phyloP scores from a whole-genome alignment of 2,113 vertebrate species.

The Notiomystis cincta region DNA sequence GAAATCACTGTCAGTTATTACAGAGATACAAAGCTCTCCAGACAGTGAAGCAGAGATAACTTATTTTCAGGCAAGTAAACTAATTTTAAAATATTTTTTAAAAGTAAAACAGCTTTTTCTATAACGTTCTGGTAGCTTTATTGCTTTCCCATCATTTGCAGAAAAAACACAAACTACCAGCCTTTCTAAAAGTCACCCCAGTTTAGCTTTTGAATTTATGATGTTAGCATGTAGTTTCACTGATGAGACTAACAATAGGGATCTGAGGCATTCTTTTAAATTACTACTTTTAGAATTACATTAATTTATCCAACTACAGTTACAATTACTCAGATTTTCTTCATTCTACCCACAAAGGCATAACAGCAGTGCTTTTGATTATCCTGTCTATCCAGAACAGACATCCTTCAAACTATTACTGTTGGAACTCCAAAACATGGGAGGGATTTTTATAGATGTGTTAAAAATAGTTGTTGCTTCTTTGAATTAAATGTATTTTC shows the following conservation, averaged over 20 bases:
- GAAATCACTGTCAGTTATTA: conserved; percentile 88
- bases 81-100: not conserved
- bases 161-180: not conserved
- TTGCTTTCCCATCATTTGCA: not conserved
- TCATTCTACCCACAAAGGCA: not conserved
- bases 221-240: not conserved
- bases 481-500: not conserved
- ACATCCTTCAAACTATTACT: not conserved
- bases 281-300: not conserved
- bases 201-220: not conserved
- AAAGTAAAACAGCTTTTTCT: not conserved
- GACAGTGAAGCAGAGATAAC: conserved; percentile 77
- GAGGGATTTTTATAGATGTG: not conserved
- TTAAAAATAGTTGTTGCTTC: not conserved
- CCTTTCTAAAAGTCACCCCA: not conserved
- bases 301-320: not conserved
- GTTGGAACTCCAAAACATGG: not conserved
- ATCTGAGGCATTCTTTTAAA: not conserved
- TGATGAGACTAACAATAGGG: not conserved
- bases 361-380: not conserved
- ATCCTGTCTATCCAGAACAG: not conserved
- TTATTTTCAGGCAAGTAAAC: conserved; percentile 83
- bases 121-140: not conserved
- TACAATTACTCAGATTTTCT: not conserved
- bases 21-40: conserved; percentile 75